These are phyloP conservation scores for Pterocles gutturalis DNA, from an alignment of 2,113 vertebrate genomes.

Conservation along the genomic window DNA sequence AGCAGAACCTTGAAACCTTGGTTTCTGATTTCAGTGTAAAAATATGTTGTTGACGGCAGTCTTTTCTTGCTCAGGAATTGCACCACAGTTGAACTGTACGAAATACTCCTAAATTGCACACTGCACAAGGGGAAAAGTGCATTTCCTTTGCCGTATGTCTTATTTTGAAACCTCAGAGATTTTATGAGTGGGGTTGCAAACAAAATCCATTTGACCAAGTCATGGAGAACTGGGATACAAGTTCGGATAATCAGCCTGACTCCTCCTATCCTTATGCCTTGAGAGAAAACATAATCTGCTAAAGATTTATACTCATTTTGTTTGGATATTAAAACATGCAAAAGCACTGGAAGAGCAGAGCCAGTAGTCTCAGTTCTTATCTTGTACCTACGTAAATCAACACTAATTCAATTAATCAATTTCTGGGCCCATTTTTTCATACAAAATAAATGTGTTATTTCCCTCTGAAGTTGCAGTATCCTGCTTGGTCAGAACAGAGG, in stretches of 20 bases:
- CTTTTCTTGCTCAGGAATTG: not conserved
- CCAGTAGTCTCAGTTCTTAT: not conserved
- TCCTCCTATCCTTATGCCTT: not conserved
- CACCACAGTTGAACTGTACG: not conserved
- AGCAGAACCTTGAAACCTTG: not conserved
- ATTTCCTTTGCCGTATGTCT: not conserved
- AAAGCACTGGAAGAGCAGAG: not conserved
- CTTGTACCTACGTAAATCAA: not conserved
- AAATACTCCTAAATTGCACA: not conserved
- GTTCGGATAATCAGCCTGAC: not conserved
- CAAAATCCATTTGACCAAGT: not conserved
- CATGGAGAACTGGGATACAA: not conserved
- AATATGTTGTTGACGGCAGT: not conserved
- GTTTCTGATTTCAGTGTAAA: conserved; percentile 28
- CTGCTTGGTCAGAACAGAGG: not conserved
- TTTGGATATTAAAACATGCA: not conserved
- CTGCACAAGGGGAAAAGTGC: not conserved
- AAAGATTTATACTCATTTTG: not conserved
- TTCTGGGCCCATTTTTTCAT: not conserved
- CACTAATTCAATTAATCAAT: not conserved
- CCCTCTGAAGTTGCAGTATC: not conserved
- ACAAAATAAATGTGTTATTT: not conserved
- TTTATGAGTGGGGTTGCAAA: not conserved
- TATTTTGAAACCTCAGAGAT: conserved; percentile 4
- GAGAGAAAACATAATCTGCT: not conserved